Evolutionary conservation across 2,113 vertebrate genomes (phyloP).

Genomic region (Cebidichthys violaceus): DNA sequence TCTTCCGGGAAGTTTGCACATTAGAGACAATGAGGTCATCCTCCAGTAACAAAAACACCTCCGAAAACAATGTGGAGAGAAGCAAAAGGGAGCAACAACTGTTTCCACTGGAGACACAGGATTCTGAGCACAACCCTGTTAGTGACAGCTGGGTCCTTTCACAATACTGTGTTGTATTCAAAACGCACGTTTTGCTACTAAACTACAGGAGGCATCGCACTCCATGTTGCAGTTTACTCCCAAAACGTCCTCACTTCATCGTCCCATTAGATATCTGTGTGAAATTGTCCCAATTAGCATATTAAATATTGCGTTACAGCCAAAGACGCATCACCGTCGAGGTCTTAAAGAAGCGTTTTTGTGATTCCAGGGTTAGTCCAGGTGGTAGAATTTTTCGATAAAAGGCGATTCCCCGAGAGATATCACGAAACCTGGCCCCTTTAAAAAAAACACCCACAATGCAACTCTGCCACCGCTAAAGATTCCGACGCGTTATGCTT

Average conservation of each 20-base stretch:
- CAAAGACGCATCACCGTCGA: no score
- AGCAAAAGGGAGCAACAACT: not conserved
- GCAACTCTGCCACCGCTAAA: not conserved
- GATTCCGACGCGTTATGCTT: no score
- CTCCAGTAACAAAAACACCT: slow-evolving; percentile 1
- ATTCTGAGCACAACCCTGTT: not conserved
- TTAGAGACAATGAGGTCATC: slow-evolving; percentile 3
- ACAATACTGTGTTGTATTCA: not conserved
- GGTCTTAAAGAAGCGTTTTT: no score
- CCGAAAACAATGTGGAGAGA: not conserved
- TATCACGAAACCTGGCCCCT: not conserved
- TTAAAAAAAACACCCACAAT: not conserved
- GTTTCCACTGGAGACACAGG: not conserved
- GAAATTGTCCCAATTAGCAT: no score
- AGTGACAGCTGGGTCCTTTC: not conserved
- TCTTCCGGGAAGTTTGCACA: not conserved
- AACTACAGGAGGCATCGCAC: not conserved
- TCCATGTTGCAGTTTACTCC: no score
- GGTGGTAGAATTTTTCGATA: no score
- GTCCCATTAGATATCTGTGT: no score
- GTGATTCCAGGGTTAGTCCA: no score
- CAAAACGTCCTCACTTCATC: no score
- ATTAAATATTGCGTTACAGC: no score
- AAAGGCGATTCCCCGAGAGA: no score
- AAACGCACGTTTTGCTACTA: no score